Percentiles rank a stretch among this genome's conserved stretches.
phyloP scores from a whole-genome alignment of 2,797 vertebrate species.

The Hozukius guyotensis region DNA sequence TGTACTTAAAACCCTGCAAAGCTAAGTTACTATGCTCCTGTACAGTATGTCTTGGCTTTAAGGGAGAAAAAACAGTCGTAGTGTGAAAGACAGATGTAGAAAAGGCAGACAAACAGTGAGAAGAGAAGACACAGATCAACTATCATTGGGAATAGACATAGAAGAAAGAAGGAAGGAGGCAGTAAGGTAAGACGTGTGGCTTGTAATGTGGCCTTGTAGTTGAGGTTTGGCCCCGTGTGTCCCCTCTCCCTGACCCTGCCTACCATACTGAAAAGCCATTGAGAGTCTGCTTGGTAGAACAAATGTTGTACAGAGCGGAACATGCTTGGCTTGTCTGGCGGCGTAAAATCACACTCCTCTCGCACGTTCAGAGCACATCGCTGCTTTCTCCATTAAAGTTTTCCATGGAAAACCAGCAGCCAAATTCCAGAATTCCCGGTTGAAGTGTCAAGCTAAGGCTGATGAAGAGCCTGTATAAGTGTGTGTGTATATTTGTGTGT shows the following conservation, averaged over 20 bases:
- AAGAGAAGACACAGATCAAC: conserved; percentile 14
- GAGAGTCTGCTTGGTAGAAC: conserved; percentile 62
- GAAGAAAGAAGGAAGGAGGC: conserved; percentile 14
- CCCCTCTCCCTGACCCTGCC: conserved; percentile 70
- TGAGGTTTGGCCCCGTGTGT: conserved; percentile 68
- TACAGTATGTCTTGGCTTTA: neutral
- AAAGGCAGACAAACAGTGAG: conserved; percentile 14
- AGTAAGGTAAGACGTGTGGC: conserved; percentile 61
- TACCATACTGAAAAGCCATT: conserved; percentile 77
- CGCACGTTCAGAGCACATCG: conserved; percentile 63
- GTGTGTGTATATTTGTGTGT: conserved; percentile 3
- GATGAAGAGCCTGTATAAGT: conserved; percentile 50
- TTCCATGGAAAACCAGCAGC: conserved; percentile 74
- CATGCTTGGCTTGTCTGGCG: conserved; percentile 72
- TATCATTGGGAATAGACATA: conserved; percentile 4
- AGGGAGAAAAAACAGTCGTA: conserved; percentile 3
- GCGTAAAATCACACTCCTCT: conserved; percentile 76
- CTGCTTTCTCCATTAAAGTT: conserved; percentile 82
- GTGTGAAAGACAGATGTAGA: conserved; percentile 30
- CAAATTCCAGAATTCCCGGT: conserved; percentile 75
- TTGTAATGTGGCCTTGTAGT: conserved; percentile 68
- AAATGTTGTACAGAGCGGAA: conserved; percentile 76
- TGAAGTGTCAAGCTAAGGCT: conserved; percentile 58
- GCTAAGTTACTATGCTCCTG: neutral
- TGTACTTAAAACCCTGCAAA: neutral